Percentiles rank a stretch among this genome's conserved stretches.
These are phyloP conservation scores for Gouania willdenowi DNA, from an alignment of 2,797 vertebrate species.

Conservation along the genomic window DNA sequence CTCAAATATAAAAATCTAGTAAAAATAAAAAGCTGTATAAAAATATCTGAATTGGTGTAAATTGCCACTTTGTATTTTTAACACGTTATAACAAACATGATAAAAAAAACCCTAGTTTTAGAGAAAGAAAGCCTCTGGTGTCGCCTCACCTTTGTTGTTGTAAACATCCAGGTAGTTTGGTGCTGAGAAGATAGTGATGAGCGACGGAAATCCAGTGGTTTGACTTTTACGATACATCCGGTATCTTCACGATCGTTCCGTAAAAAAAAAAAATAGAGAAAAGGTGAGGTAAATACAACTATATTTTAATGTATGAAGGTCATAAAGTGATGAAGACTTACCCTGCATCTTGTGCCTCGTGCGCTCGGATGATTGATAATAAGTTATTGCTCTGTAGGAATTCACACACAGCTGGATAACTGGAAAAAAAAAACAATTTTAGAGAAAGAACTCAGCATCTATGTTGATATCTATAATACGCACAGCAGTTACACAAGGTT, in stretches of 20 bases:
- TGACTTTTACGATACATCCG: conserved; percentile 99
- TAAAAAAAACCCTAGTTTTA: too few relatives aligned
- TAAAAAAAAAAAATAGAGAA: conserved; percentile 3
- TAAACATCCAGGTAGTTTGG: conserved; percentile 99
- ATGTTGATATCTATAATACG: neutral
- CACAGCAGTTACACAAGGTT: neutral
- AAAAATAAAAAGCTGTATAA: too few relatives aligned
- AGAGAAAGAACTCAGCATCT: neutral
- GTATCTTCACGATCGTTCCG: conserved; percentile 74
- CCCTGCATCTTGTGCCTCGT: conserved; percentile 98
- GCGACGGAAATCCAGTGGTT: conserved; percentile 97
- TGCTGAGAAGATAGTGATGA: conserved; percentile 99
- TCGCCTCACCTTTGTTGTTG: conserved; percentile 96
- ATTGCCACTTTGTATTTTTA: too few relatives aligned
- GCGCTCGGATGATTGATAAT: conserved; percentile 96
- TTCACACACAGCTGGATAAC: conserved; percentile 97
- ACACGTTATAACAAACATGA: too few relatives aligned
- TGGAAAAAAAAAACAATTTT: conserved; percentile 43
- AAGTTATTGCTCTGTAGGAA: conserved; percentile 99
- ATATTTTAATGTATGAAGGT: conserved; percentile 4
- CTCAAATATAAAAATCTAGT: too few relatives aligned
- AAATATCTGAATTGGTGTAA: too few relatives aligned
- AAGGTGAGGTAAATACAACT: neutral
- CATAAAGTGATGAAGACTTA: conserved; percentile 58
- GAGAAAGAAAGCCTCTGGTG: too few relatives aligned